These are phyloP conservation scores for Rynchops niger DNA, from an alignment of 2,113 vertebrate genomes.

Conservation along the genomic window DNA sequence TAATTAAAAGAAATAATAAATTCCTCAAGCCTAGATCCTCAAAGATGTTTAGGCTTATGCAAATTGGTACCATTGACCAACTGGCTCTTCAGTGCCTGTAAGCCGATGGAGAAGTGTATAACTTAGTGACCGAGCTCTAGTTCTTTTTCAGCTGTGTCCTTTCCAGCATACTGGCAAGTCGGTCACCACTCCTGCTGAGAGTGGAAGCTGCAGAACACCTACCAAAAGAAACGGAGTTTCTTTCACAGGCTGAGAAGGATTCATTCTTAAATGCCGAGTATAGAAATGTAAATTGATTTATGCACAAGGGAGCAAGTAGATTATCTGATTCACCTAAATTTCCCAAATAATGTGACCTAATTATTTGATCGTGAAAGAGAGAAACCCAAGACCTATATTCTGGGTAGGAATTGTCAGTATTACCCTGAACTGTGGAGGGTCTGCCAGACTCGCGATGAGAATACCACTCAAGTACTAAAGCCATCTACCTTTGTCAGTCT, in stretches of 20 bases:
- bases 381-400: not conserved
- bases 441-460: not conserved
- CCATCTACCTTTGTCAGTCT: not conserved
- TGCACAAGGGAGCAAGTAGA: conserved; percentile 9
- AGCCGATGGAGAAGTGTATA: not conserved
- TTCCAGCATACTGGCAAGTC: not conserved
- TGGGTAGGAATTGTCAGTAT: not conserved
- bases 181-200: not conserved
- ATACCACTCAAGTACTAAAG: not conserved
- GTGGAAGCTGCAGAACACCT: not conserved
- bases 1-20: not conserved
- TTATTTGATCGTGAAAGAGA: not conserved
- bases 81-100: not conserved
- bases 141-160: not conserved
- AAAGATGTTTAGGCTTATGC: not conserved
- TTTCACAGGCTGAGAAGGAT: conserved; percentile 8
- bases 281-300: conserved; percentile 10
- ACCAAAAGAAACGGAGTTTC: not conserved
- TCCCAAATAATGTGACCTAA: not conserved
- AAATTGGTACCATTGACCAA: not conserved
- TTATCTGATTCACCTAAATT: conserved; percentile 8
- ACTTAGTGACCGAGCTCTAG: not conserved
- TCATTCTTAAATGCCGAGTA: conserved; percentile 47
- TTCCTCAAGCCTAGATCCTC: not conserved
- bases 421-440: not conserved